Evolutionary conservation across 2,113 vertebrate species (phyloP), one percentile per base, ranked within the genome.

Genomic region (Engystomops pustulosus): DNA sequence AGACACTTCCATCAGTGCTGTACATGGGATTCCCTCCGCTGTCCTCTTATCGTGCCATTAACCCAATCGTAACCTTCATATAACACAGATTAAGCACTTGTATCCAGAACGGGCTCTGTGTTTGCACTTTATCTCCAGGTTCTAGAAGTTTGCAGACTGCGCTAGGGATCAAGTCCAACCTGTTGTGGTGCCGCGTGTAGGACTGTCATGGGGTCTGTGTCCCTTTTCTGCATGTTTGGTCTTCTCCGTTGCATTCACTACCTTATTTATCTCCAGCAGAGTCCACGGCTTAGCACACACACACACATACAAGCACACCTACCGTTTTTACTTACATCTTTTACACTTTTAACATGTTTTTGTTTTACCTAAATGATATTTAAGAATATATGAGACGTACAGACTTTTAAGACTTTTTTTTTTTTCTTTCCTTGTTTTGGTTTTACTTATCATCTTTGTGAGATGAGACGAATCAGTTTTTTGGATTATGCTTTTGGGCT

Each of bases 401-500:
- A n/a, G n/a, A 71, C 34, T 58, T 58, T 60, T 81, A 23, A 38
- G 20, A 41, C 12, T 15, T 44, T 17, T 41, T 79, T 32, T 32
- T 67, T 67, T 58, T 58, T 51, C 58, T 71, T 53, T 17, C 17
- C 3, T 11, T 25, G 17, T 20, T 62, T 45, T 83, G 23, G 36
- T 41, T 44, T 38, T 82, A 49, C 49, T 38, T 70, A 86, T 90
- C 87, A 88, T 91, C 87, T 90, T 91, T 90, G 87, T 92, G 90
- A 93, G 88, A 89, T 92, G 89, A 91, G 86, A 89, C 80, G 92
- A 85, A 79, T 20, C 47, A 2, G 5, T 38, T 55, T 23, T 55
- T 23, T 23, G 14, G 38, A 23, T 55, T 76, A 17, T 75, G 10
- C 44, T 38, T 84, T 27, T 62, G 17, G 45, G 30, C 51, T 68